Percentiles rank a stretch among this genome's conserved stretches.
These are phyloP conservation scores for Oncorhynchus tshawytscha DNA, from an alignment of 2,113 vertebrate species.

Conservation along the genomic window DNA sequence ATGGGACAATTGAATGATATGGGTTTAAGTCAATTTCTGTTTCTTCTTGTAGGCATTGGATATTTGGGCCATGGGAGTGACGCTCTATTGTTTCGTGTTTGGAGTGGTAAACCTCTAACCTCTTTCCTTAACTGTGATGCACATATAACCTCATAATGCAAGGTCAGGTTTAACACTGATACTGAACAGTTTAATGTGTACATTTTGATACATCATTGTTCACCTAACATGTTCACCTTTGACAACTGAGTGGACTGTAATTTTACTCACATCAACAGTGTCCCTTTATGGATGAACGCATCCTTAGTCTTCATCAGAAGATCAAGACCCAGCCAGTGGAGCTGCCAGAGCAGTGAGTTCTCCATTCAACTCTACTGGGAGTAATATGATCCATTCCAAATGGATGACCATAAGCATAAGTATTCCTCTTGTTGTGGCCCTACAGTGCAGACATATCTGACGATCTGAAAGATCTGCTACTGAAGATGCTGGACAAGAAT, in stretches of 20 bases:
- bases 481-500: slow-evolving; percentile 95
- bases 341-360: slow-evolving; percentile 89
- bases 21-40: neutral
- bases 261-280: slow-evolving; percentile 71
- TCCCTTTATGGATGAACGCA: slow-evolving; percentile 97
- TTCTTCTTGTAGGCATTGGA: slow-evolving; percentile 83
- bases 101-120: slow-evolving; percentile 81
- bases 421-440: slow-evolving; percentile 8
- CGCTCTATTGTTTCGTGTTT: slow-evolving; percentile 92
- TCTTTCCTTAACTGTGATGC: neutral
- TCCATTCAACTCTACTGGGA: neutral
- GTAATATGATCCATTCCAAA: neutral
- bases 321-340: slow-evolving; percentile 93
- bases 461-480: slow-evolving; percentile 89
- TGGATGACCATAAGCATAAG: neutral
- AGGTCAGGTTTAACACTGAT: too few relatives aligned
- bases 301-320: slow-evolving; percentile 94
- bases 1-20: neutral
- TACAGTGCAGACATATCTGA: slow-evolving; percentile 87
- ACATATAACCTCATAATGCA: too few relatives aligned
- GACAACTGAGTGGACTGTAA: too few relatives aligned
- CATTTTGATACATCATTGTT: too few relatives aligned
- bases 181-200: too few relatives aligned
- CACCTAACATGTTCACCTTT: too few relatives aligned
- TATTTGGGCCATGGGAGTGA: slow-evolving; percentile 98